phyloP scores from a whole-genome alignment of 2,888 invertebrate species.

The Conchocele bisecta region DNA sequence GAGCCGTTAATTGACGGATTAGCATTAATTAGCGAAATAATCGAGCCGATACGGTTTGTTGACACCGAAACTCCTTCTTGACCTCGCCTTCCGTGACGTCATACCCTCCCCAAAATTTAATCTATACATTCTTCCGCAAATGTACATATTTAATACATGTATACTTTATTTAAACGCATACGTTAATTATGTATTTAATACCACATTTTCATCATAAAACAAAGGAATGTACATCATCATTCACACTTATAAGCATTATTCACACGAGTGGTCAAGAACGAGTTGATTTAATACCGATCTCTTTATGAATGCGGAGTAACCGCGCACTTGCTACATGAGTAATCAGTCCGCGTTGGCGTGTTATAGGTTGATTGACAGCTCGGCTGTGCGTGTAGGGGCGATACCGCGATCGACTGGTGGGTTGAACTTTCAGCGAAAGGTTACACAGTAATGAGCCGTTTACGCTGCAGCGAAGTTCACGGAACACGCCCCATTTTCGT shows the following conservation, averaged over 20 bases:
- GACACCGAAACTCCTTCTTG: constrained; percentile 45
- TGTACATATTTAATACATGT: not conserved
- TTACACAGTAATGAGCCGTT: constrained; percentile 13
- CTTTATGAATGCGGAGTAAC: not conserved
- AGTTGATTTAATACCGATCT: not conserved
- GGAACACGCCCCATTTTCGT: constrained; percentile 36
- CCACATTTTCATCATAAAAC: not conserved
- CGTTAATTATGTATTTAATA: not conserved
- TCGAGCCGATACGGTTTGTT: not conserved
- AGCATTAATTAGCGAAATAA: not conserved
- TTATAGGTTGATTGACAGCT: constrained; percentile 48
- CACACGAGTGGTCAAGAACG: not conserved
- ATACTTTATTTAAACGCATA: not conserved
- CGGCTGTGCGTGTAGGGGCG: constrained; percentile 9
- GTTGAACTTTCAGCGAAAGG: constrained; percentile 28
- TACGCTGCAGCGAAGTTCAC: constrained; percentile 26
- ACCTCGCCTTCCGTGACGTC: constrained; percentile 63
- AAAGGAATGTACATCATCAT: not conserved
- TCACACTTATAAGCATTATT: not conserved
- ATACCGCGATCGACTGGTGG: constrained; percentile 34
- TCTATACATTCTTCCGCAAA: constrained; percentile 35
- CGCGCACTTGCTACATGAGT: not conserved
- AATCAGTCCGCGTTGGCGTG: constrained; percentile 22
- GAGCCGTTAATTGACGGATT: not conserved
- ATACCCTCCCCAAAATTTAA: constrained; percentile 39